Evolutionary conservation across 2,797 vertebrate species (phyloP).

Genomic region (Danio tinwini): DNA sequence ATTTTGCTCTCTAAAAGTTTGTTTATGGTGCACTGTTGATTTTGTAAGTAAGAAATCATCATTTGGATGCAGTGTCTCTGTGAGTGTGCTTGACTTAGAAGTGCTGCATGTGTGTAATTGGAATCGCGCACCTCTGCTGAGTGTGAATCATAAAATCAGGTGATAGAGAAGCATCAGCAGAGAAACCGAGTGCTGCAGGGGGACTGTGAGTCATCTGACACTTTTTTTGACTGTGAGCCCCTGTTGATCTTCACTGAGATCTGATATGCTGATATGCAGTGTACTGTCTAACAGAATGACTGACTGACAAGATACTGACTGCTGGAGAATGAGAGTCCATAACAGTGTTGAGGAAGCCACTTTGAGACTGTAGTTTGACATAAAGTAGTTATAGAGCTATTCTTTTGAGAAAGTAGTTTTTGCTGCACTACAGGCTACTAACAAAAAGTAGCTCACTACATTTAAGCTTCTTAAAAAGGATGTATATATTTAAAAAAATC

Average conservation of each 20-base stretch:
- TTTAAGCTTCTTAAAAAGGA: neutral
- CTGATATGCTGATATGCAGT: constrained; percentile 49
- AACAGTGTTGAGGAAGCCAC: constrained; percentile 18
- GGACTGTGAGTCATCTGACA: constrained; percentile 50
- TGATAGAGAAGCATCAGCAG: constrained; percentile 41
- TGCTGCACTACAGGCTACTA: neutral
- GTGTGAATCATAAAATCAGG: constrained; percentile 37
- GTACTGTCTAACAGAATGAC: constrained; percentile 48
- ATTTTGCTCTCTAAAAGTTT: neutral
- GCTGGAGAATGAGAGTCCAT: constrained; percentile 18
- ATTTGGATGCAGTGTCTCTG: neutral
- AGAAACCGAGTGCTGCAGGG: constrained; percentile 39
- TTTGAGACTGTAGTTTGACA: constrained; percentile 22
- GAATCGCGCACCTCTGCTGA: constrained; percentile 40
- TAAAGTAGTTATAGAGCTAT: constrained; percentile 8
- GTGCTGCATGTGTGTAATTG: constrained; percentile 23
- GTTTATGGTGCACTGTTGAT: constrained; percentile 28
- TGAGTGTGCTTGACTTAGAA: constrained; percentile 11
- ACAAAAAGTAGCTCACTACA: neutral
- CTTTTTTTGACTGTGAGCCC: constrained; percentile 28
- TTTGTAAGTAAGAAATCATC: constrained; percentile 25
- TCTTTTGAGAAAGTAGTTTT: neutral
- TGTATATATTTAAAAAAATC: too few species aligned
- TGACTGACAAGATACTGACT: constrained; percentile 51
- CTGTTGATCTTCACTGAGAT: constrained; percentile 42